Evolutionary conservation across 1,140 invertebrate species (phyloP), one percentile per base, ranked within the genome.

Genomic region (Platyscapa corneri): DNA sequence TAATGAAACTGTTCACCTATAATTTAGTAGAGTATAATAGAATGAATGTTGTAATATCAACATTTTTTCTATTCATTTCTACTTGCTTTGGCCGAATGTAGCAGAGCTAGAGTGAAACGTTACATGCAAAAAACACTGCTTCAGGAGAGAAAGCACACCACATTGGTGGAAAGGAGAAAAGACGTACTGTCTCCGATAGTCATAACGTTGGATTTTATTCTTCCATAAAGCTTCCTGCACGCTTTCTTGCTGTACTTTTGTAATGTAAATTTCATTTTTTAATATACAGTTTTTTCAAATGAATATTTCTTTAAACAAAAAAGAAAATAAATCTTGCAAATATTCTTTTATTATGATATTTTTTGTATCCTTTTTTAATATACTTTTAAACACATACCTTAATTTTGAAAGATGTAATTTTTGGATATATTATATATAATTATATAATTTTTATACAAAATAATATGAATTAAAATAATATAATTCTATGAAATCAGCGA

Each of bases 211-310:
- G 60, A 64, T 64, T 64, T 64, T 64, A 53, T 64, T 64, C 60
- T 64, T 64, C 6, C 7, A 64, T 64, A 64, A 64, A 30, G 27
- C 60, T 64, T 64, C 23, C 53, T 60, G 14, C 23, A 27, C 16
- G 53, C 53, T 60, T 60, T 60, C n/a, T 64, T 64, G 6, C n/a
- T 30, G 27, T n/a, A n/a, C 60, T 64, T 64, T 64, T 64, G 60
- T 64, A 64, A 64, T 64, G 60, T 30, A 64, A 64, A 64, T 64
- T 64, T 30, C n/a, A n/a, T n/a, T 64, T 64, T 64, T 64, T 64
- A 30, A 64, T 64, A 64, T 64, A 64, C 60, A 53, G 16, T 53
- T 64, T 64, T 64, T 64, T 64, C 14, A 64, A 64, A 30, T 7
- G 60, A 64, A n/a, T n/a, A 64, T 30, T 64, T 64, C n/a, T 64